Evolutionary conservation across 1,140 invertebrate genomes (phyloP).

Genomic region (Zaprionus davidi): DNA sequence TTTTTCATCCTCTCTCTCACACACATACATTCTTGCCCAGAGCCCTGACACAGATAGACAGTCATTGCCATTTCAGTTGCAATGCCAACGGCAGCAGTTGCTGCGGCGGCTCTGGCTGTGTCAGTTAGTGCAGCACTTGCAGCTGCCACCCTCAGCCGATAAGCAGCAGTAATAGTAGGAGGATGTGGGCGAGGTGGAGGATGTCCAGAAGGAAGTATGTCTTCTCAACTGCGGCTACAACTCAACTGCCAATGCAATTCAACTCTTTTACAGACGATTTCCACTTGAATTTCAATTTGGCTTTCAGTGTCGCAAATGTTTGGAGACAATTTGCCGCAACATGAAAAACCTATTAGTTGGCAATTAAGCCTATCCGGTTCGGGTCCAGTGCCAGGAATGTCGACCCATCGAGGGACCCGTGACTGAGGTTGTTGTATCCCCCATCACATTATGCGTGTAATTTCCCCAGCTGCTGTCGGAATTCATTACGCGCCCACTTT

Average conservation of each 20-base stretch:
- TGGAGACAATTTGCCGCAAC: slow-evolving; percentile 37
- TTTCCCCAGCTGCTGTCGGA: slow-evolving; percentile 45
- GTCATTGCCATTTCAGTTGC: slow-evolving; percentile 21
- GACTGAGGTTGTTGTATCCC: slow-evolving; percentile 2
- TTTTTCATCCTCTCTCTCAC: not conserved
- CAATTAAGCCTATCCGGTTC: slow-evolving; percentile 55
- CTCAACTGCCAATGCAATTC: slow-evolving; percentile 11
- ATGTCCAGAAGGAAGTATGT: no score
- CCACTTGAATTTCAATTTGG: slow-evolving; percentile 28
- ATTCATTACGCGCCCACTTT: slow-evolving; percentile 57
- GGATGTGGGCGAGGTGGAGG: not conserved
- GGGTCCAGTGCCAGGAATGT: slow-evolving; percentile 5
- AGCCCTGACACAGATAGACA: slow-evolving; percentile 45
- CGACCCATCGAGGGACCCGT: not conserved
- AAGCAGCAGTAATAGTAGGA: not conserved
- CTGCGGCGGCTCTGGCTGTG: slow-evolving; percentile 13
- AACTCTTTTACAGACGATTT: slow-evolving; percentile 1
- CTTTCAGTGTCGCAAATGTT: slow-evolving; percentile 15
- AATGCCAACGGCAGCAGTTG: slow-evolving; percentile 39
- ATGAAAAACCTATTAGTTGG: slow-evolving; percentile 55
- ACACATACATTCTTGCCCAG: not conserved
- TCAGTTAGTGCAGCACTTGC: slow-evolving; percentile 2
- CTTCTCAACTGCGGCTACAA: no score
- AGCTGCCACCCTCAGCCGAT: slow-evolving; percentile 1
- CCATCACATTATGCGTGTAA: slow-evolving; percentile 16